phyloP scores from a whole-genome alignment of 2,113 vertebrate species.

The Guaruba guarouba region DNA sequence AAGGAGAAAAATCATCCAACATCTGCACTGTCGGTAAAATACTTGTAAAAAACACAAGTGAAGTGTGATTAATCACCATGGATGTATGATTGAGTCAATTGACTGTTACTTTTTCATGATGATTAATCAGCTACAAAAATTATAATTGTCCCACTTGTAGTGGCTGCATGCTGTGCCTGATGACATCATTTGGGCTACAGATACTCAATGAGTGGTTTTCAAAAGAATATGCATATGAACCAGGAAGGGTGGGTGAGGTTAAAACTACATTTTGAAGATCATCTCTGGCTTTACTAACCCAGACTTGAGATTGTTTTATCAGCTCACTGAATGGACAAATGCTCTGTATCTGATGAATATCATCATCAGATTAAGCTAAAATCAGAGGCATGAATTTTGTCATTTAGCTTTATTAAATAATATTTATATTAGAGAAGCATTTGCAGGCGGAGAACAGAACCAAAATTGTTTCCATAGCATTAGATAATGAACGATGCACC shows the following conservation, averaged over 20 bases:
- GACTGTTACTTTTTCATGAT: constrained; percentile 87
- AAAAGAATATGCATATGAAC: constrained; percentile 82
- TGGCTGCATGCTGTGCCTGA: constrained; percentile 82
- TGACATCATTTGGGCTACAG: constrained; percentile 84
- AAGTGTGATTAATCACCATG: constrained; percentile 86
- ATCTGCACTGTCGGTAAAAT: constrained; percentile 82
- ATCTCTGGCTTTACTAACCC: constrained; percentile 36
- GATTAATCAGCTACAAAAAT: constrained; percentile 88
- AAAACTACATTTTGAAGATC: constrained; percentile 71
- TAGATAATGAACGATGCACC: background rate
- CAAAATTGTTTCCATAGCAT: background rate
- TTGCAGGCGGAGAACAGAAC: background rate
- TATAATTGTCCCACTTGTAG: constrained; percentile 87
- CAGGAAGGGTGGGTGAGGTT: constrained; percentile 63
- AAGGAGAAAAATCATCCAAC: constrained; percentile 80
- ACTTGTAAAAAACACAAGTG: constrained; percentile 82
- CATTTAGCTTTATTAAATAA: constrained; percentile 46
- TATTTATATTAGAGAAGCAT: background rate
- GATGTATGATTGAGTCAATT: constrained; percentile 87
- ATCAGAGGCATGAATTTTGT: constrained; percentile 43
- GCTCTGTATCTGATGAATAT: constrained; percentile 32
- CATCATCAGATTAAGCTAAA: constrained; percentile 46
- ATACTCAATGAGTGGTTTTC: constrained; percentile 78
- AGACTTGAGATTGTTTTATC: constrained; percentile 43
- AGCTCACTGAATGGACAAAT: constrained; percentile 54